Percentiles rank a stretch among this genome's conserved stretches.
These are phyloP conservation scores for Hexactinellida sp. DNA, from an alignment of 37 sponge, comb jelly and placozoan species.

Conservation along the genomic window DNA sequence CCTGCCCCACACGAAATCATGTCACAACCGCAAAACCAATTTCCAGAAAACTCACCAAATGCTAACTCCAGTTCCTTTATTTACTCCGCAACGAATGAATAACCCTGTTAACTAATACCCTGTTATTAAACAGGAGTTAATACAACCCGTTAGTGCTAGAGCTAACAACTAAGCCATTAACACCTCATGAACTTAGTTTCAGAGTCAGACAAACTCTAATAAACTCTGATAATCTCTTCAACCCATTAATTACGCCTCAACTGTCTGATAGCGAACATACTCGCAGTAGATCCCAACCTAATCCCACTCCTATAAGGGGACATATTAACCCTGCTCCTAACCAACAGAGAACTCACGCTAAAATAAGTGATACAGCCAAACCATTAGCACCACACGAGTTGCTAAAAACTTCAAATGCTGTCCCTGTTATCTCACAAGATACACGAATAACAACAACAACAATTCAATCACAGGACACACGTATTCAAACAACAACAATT, in stretches of 20 bases:
- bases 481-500: no score
- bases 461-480: no score
- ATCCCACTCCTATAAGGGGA: background rate
- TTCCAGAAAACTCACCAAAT: no score
- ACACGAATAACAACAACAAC: no score
- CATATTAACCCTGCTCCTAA: background rate
- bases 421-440: no score
- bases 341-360: background rate
- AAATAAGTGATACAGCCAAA: no score
- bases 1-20: background rate
- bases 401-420: background rate
- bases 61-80: no score
- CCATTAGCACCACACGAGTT: background rate
- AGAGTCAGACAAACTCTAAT: background rate
- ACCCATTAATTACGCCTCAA: background rate
- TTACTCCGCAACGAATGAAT: no score
- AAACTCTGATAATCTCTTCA: background rate
- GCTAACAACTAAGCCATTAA: no score
- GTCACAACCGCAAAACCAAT: background rate
- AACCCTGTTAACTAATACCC: no score
- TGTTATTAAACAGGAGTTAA: no score
- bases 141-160: no score
- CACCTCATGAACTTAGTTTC: background rate
- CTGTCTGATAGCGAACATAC: background rate
- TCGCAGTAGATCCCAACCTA: background rate